Evolutionary conservation across 1,140 invertebrate species (phyloP).

Genomic region (Danaus plexippus): DNA sequence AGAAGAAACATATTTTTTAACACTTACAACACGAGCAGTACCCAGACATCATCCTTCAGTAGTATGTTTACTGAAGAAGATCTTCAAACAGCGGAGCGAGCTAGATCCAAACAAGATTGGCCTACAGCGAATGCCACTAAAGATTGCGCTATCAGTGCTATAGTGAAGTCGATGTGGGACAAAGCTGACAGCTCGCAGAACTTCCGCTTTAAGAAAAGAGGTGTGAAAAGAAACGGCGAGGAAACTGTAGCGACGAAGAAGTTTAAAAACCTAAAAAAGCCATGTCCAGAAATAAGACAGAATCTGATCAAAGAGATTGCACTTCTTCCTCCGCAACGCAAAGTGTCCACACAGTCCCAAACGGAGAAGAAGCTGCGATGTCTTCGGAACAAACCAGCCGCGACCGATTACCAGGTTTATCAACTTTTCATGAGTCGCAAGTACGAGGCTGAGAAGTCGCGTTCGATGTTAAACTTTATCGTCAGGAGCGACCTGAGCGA

Average conservation of each 20-base stretch:
- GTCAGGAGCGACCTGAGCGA: constrained; percentile 21
- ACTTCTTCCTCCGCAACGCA: constrained; percentile 25
- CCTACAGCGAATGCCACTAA: constrained; percentile 23
- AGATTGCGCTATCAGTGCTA: constrained; percentile 30
- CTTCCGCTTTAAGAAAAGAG: constrained; percentile 12
- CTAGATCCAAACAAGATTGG: constrained; percentile 31
- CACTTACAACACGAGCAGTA: constrained; percentile 15
- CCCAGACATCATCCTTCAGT: constrained; percentile 17
- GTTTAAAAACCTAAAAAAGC: constrained; percentile 15
- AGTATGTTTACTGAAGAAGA: constrained; percentile 12
- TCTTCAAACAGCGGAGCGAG: constrained; percentile 19
- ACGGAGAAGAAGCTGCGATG: constrained; percentile 25
- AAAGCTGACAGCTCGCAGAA: constrained; percentile 16
- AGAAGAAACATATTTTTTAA: not conserved
- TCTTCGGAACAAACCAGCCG: constrained; percentile 7
- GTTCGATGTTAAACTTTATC: constrained; percentile 26
- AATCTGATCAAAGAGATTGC: constrained; percentile 32
- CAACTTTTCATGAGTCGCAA: constrained; percentile 30
- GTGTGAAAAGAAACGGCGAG: constrained; percentile 10
- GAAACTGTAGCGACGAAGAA: constrained; percentile 14
- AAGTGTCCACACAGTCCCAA: constrained; percentile 31
- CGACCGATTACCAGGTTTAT: constrained; percentile 32
- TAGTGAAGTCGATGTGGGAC: constrained; percentile 27
- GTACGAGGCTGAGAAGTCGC: constrained; percentile 22
- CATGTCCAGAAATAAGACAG: constrained; percentile 17